These are phyloP conservation scores for Clarias batrachus DNA, from an alignment of 2,113 vertebrate species.

Conservation along the genomic window DNA sequence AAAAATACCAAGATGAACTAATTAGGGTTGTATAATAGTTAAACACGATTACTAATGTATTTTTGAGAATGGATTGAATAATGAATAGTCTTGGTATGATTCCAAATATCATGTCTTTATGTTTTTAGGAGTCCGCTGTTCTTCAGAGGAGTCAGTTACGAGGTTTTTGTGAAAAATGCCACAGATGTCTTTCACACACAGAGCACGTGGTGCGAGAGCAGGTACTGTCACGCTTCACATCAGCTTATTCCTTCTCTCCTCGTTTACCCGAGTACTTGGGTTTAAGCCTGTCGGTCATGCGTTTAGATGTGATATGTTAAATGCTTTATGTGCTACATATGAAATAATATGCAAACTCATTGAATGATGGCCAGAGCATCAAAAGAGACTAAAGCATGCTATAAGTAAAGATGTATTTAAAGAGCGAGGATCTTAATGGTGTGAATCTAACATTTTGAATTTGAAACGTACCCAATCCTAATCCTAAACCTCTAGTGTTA, in stretches of 20 bases:
- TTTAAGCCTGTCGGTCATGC: not conserved
- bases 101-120: constrained; percentile 17
- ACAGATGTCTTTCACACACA: constrained; percentile 71
- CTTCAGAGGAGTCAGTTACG: constrained; percentile 74
- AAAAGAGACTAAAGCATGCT: constrained; percentile 16
- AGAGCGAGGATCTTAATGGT: not conserved
- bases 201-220: constrained; percentile 76
- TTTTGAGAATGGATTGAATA: not conserved
- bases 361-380: too few relatives aligned
- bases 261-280: not conserved
- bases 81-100: not conserved
- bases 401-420: not conserved
- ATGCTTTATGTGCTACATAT: not conserved
- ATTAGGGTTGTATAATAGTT: not conserved
- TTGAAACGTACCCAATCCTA: not conserved
- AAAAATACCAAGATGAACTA: not conserved
- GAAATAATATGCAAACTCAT: not conserved
- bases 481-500: not conserved
- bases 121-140: constrained; percentile 71
- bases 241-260: not conserved
- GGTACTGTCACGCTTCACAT: constrained; percentile 62
- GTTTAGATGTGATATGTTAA: not conserved
- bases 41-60: too few relatives aligned
- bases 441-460: not conserved
- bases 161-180: constrained; percentile 75